A percentile compares a stretch with the other conserved stretches of the same genome.
Evolutionary conservation across 2,113 vertebrate genomes (phyloP).

Genomic region (Tragelaphus buxtoni): DNA sequence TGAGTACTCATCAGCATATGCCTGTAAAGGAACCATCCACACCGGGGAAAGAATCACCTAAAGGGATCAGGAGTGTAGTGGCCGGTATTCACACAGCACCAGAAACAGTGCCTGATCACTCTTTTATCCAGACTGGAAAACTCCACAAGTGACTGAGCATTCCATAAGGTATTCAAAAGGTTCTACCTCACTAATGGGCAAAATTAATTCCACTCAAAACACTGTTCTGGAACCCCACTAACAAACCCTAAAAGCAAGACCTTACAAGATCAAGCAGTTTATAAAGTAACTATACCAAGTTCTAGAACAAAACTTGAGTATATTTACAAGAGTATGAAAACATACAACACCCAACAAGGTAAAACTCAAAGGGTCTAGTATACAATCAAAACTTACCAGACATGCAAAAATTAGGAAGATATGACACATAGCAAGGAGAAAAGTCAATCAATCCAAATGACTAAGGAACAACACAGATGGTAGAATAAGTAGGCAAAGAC

Average conservation of each 20-base stretch:
- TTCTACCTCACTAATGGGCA: background rate
- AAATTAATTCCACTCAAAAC: background rate
- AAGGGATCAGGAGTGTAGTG: background rate
- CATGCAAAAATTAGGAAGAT: background rate
- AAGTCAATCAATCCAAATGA: background rate
- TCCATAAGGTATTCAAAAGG: background rate
- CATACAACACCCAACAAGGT: background rate
- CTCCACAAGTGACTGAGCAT: background rate
- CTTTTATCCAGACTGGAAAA: background rate
- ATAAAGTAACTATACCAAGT: background rate
- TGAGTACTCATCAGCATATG: background rate
- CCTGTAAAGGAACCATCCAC: background rate
- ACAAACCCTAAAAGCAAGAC: background rate
- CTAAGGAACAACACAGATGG: background rate
- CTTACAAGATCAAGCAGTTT: background rate
- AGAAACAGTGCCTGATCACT: background rate
- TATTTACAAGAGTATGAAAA: background rate
- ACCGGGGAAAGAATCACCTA: background rate
- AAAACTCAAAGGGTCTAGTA: background rate
- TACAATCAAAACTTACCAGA: background rate
- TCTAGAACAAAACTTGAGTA: background rate
- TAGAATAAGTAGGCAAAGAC: background rate
- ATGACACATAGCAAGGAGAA: background rate
- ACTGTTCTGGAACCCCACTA: background rate
- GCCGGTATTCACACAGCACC: background rate